phyloP scores from a whole-genome alignment of 2,888 invertebrate genomes.

The Apotomis capreana region DNA sequence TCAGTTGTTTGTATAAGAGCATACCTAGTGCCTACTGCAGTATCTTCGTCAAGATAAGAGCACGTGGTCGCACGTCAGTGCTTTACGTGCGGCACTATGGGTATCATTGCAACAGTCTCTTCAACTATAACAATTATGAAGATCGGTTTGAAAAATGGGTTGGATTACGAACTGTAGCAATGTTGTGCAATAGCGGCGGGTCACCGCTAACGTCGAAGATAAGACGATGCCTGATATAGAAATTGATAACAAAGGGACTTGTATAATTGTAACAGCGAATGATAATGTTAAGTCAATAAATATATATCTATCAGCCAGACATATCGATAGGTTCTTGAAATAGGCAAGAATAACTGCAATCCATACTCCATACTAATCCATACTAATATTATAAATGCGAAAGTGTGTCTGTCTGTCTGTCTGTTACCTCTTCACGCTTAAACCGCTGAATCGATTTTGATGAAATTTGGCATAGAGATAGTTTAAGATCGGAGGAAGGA shows the following conservation, averaged over 20 bases:
- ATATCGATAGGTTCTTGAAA: too few species aligned
- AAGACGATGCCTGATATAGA: background rate
- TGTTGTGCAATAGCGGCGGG: background rate
- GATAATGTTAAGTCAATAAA: background rate
- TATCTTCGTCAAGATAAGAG: conserved; percentile 47
- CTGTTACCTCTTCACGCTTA: too few species aligned
- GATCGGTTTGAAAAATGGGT: background rate
- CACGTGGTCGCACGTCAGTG: conserved; percentile 38
- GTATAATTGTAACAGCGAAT: background rate
- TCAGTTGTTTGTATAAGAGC: conserved; percentile 42
- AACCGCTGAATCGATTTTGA: too few species aligned
- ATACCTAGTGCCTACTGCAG: conserved; percentile 43
- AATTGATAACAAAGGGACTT: background rate
- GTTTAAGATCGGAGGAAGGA: too few species aligned
- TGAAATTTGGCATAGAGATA: too few species aligned
- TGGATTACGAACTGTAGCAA: background rate
- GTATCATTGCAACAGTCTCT: background rate
- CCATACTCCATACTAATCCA: too few species aligned
- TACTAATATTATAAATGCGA: too few species aligned
- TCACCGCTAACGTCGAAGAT: background rate
- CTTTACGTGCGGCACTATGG: conserved; percentile 14
- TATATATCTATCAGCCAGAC: too few species aligned
- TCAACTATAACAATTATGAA: background rate
- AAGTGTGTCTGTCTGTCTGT: too few species aligned
- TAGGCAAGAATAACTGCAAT: too few species aligned